Evolutionary conservation across 35 echinoderm and acorn worm genomes (phyloP).

Genomic region (Lytechinus pictus): DNA sequence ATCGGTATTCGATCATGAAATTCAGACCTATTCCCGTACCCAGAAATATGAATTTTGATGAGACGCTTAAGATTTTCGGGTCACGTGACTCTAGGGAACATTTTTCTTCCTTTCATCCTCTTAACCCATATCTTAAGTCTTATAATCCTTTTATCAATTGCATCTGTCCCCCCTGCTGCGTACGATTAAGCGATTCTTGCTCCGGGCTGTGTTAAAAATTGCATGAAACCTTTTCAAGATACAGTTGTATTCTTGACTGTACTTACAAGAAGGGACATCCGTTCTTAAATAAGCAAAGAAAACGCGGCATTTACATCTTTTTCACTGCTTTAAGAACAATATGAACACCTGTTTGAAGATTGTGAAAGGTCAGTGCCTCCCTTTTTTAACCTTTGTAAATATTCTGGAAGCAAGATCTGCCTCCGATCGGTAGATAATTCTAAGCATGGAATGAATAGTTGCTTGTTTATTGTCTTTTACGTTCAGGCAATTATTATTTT

Average conservation of each 20-base stretch:
- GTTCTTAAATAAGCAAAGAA: background rate
- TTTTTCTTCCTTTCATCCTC: background rate
- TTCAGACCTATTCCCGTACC: background rate
- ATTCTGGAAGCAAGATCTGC: background rate
- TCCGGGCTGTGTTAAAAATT: background rate
- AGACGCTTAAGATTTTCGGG: background rate
- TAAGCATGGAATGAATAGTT: background rate
- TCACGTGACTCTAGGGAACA: background rate
- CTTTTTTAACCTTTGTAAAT: background rate
- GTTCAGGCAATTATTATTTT: background rate
- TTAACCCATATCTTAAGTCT: background rate
- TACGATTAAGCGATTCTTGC: background rate
- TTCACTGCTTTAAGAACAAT: background rate
- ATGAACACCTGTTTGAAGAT: background rate
- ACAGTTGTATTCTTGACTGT: background rate
- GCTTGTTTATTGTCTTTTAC: no score
- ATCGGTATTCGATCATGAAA: background rate
- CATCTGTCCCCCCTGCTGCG: background rate
- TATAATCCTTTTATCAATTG: background rate
- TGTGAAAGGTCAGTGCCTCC: background rate
- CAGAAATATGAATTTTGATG: conserved; percentile 20
- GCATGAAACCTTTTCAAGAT: background rate
- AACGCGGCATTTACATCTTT: background rate
- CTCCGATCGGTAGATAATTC: background rate
- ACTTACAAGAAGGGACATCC: background rate